phyloP scores from a whole-genome alignment of 2,797 vertebrate species.

The Schizopygopsis pylzovi region DNA sequence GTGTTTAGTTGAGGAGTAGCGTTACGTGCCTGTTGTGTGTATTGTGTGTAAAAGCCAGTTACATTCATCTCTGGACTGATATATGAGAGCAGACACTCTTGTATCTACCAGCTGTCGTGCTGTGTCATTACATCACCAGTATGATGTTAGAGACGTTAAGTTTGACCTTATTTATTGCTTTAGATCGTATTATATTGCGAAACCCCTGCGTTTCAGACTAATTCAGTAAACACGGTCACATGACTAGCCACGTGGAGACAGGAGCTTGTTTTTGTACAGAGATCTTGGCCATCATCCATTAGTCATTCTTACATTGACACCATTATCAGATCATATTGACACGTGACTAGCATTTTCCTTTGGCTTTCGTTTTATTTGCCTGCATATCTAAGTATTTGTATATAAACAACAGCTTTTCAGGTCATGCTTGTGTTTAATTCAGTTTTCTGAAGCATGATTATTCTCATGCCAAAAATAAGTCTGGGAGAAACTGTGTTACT shows the following conservation, averaged over 20 bases:
- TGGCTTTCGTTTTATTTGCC: not conserved
- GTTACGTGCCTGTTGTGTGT: not conserved
- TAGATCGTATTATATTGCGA: slow-evolving; percentile 58
- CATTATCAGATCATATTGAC: slow-evolving; percentile 19
- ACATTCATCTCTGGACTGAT: slow-evolving; percentile 1
- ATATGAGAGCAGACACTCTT: not conserved
- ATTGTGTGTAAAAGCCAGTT: not conserved
- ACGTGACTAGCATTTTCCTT: not conserved
- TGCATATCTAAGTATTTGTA: not conserved
- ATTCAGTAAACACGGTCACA: slow-evolving; percentile 75
- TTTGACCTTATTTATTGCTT: slow-evolving; percentile 13
- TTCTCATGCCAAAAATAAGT: not conserved
- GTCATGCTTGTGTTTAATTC: not conserved
- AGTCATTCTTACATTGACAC: not conserved
- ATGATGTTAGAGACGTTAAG: not conserved
- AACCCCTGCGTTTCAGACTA: slow-evolving; percentile 40
- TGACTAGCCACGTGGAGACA: slow-evolving; percentile 70
- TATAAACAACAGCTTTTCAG: not conserved
- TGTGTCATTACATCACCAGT: not conserved
- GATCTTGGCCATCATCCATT: not conserved
- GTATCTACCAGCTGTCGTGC: not conserved
- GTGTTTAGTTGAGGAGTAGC: not conserved
- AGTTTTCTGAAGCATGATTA: not conserved
- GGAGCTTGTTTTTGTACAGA: not conserved
- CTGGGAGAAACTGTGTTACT: not conserved